Evolutionary conservation across 2,888 invertebrate genomes (phyloP).

Genomic region (Cosmia pyralina): DNA sequence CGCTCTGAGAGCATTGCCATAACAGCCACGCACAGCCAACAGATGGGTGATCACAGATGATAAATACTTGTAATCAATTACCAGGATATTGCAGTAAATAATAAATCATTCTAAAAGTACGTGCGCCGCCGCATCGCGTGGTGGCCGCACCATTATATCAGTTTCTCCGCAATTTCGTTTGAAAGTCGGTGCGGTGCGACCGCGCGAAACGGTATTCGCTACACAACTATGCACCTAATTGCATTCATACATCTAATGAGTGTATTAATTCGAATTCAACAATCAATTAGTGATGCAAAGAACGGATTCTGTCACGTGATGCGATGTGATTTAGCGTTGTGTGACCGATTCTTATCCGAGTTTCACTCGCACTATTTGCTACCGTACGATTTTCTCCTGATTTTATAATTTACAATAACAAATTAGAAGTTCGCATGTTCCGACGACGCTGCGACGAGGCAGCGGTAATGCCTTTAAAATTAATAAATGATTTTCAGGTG

Average conservation of each 20-base stretch:
- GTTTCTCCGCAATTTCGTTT: slow-evolving; percentile 85
- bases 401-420: slow-evolving; percentile 62
- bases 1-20: slow-evolving; percentile 21
- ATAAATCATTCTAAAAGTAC: slow-evolving; percentile 57
- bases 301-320: slow-evolving; percentile 77
- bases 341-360: slow-evolving; percentile 53
- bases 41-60: slow-evolving; percentile 43
- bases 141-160: slow-evolving; percentile 77
- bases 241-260: slow-evolving; percentile 81
- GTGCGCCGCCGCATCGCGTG: slow-evolving; percentile 74
- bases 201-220: slow-evolving; percentile 84
- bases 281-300: slow-evolving; percentile 76
- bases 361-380: slow-evolving; percentile 66
- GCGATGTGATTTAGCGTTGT: slow-evolving; percentile 62
- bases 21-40: slow-evolving; percentile 1
- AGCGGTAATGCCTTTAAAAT: slow-evolving; percentile 55
- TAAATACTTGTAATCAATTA: slow-evolving; percentile 45
- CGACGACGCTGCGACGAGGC: slow-evolving; percentile 32
- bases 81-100: slow-evolving; percentile 55
- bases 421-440: slow-evolving; percentile 66
- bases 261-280: slow-evolving; percentile 79
- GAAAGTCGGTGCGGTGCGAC: slow-evolving; percentile 82
- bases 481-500: slow-evolving; percentile 61
- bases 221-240: slow-evolving; percentile 84
- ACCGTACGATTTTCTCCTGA: slow-evolving; percentile 58